Evolutionary conservation across 1,140 invertebrate genomes (phyloP), one percentile per base, ranked within the genome.

Genomic region (Eufriesea mexicana): DNA sequence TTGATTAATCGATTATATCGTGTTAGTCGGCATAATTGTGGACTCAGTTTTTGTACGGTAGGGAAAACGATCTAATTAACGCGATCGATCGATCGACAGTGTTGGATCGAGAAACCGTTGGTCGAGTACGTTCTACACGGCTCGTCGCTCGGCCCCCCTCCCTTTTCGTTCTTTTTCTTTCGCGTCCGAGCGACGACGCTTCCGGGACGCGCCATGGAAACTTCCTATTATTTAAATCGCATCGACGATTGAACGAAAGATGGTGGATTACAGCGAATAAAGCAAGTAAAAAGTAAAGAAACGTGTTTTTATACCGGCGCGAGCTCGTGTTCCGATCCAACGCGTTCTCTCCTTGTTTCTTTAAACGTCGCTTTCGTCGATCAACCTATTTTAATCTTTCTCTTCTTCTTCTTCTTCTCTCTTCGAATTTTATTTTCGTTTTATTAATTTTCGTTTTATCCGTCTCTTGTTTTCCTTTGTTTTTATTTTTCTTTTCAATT

Each of bases 1-100:
- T 91, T 88, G 81, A 92, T 92, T 91, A 91, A 86, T 89, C 87
- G 86, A 89, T 90, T 88, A 54, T 87, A 90, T 90, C 88, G 89
- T 90, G 86, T 90, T 92, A 91, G 89, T 89, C 91, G 82, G 84
- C 88, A 90, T 92, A 89, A 89, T 85, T 90, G 88, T 90, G 84
- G 79, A 91, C 91, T 91, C 87, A 85, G 64, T 71, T 92, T 91
- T 92, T 91, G 85, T 90, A 91, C 86, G 83, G 68, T 89, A 90
- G 72, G 25, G 5, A 74, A 18, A 59, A 77, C 42, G 49, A 18
- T 86, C 42, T 73, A 62, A 35, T 75, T 8, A 61, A 80, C 79
- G 83, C 84, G 89, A 89, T 75, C 84, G 87, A 87, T 75, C 78
- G 73, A 79, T 68, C 59, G 54, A 71, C n/a, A 28, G 49, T 20